Conservation (phyloP, 64 coral and sea anemone species). For the Trachythela sp. region DNA sequence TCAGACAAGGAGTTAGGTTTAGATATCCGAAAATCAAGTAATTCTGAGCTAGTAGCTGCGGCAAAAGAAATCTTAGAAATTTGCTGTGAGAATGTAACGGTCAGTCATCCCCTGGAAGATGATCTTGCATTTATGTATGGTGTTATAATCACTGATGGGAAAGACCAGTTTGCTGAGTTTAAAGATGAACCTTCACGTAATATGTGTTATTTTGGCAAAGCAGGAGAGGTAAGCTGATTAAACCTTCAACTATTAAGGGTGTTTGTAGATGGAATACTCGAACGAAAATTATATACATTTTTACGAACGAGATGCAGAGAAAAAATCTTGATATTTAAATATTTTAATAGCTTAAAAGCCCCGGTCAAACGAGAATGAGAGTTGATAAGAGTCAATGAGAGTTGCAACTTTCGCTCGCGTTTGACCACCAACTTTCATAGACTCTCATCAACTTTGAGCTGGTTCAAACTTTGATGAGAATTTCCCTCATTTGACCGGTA, state of each 20-base stretch:
- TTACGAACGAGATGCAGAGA: no score
- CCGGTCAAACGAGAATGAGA: no score
- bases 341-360: no score
- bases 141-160: conserved; percentile 82
- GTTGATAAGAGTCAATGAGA: no score
- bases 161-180: conserved; percentile 59
- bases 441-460: no score
- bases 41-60: conserved; percentile 61
- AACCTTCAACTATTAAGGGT: neutral
- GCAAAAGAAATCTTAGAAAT: conserved; percentile 54
- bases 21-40: conserved; percentile 52
- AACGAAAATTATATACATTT: neutral
- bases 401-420: no score
- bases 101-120: conserved; percentile 67
- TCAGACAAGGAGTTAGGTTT: conserved; percentile 63
- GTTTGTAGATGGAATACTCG: neutral
- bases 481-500: no score
- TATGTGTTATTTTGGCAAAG: conserved; percentile 80
- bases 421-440: no score
- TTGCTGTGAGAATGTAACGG: conserved; percentile 52
- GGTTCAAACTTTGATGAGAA: no score
- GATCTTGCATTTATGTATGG: conserved; percentile 94
- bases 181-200: conserved; percentile 63
- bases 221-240: conserved; percentile 63
- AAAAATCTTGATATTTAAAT: no score